Evolutionary conservation across 2,888 invertebrate species (phyloP), one percentile per base, ranked within the genome.

Genomic region (Diadegma fenestrale): DNA sequence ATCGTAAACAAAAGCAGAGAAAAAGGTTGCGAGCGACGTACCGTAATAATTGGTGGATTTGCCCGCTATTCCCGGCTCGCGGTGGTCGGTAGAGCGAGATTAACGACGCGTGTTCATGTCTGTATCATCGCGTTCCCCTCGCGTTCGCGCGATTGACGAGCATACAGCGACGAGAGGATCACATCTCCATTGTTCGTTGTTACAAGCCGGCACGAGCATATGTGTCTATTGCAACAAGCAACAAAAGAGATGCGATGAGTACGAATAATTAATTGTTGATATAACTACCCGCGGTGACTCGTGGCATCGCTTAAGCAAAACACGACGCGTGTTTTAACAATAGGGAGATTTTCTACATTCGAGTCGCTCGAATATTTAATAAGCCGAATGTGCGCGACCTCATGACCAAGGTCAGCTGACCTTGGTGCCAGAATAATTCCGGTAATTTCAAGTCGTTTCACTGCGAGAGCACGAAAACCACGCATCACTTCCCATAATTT

Each of bases 21-120:
- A 58, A 58, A 58, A 58, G 58, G 58, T 58, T 58, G 26, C 58
- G 58, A 58, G 14, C 58, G 14, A 58, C 58, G 58, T 58, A 26
- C 58, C 58, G 26, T 26, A 14, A 58, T 58, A 58, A 58, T 58
- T 58, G 26, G 54, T 22, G 54, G 22, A 22, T 22, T 5, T 12
- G 22, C 54, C 22, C 54, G 22, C 54, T 12, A 54, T 54, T 54
- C 1, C 12, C 17, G 54, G 22, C 54, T 58, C 58, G 26, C 26
- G 58, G 58, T 58, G 26, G 26, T 26, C 26, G 26, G 26, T 26
- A 58, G 58, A 58, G 22, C 58, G 58, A 58, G 58, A 26, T 58
- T 26, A 58, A 26, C 14, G 14, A 14, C 58, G 58, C 58, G 58
- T 26, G 26, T 58, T 58, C 26, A 58, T 58, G 26, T 58, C 58